Evolutionary conservation across 35 echinoderm and acorn worm species (phyloP).

Genomic region (Chiridota heheva): DNA sequence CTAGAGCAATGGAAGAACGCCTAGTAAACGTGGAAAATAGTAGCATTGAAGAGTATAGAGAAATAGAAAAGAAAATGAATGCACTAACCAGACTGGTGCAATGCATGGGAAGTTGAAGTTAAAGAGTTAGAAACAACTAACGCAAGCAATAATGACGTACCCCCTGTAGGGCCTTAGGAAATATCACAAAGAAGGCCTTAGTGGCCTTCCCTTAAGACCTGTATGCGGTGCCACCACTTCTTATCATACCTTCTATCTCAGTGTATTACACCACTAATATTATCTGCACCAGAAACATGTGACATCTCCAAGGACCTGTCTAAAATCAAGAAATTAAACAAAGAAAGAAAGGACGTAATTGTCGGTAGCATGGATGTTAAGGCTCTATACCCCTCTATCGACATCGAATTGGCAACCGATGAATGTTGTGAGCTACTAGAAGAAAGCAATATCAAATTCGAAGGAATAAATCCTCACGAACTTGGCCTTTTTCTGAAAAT

Average conservation of each 20-base stretch:
- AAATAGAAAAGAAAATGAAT: constrained; percentile 8
- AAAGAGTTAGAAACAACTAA: not conserved
- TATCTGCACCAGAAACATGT: not conserved
- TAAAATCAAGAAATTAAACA: constrained; percentile 15
- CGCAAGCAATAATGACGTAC: constrained; percentile 13
- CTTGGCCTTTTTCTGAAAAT: constrained; percentile 8
- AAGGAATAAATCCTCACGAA: constrained; percentile 9
- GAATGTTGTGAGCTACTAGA: constrained; percentile 5
- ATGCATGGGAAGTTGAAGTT: not conserved
- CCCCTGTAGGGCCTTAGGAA: constrained; percentile 16
- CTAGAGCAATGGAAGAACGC: constrained; percentile 12
- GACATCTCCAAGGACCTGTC: constrained; percentile 28
- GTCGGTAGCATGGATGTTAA: constrained; percentile 31
- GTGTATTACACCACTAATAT: not conserved
- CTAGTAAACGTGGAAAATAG: not conserved
- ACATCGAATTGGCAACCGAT: not conserved
- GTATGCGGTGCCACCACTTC: constrained; percentile 22
- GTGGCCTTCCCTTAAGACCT: constrained; percentile 3
- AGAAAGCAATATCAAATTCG: not conserved
- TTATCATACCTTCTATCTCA: constrained; percentile 7
- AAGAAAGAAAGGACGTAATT: constrained; percentile 1
- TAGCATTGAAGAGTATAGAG: constrained; percentile 16
- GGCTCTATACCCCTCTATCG: constrained; percentile 6
- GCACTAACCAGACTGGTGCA: not conserved
- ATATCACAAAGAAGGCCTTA: constrained; percentile 3